Evolutionary conservation across 2,888 invertebrate species (phyloP).

Genomic region (Octodonta nipae): DNA sequence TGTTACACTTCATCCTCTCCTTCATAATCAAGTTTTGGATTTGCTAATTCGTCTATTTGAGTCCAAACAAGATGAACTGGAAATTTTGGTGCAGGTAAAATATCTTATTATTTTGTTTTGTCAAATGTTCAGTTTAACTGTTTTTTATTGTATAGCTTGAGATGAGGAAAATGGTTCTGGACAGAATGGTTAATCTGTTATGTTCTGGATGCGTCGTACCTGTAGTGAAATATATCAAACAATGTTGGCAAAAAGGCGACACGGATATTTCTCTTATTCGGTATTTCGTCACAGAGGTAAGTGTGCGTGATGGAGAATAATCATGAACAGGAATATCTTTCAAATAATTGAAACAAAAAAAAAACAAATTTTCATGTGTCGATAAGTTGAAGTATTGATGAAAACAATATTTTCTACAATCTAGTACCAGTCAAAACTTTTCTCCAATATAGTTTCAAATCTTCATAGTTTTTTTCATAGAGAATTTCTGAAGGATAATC

Average conservation of each 20-base stretch:
- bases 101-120: not conserved
- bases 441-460: too few species aligned
- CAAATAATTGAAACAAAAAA: not conserved
- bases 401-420: too few species aligned
- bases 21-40: slow-evolving; percentile 78
- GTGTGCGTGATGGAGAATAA: not conserved
- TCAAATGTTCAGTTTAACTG: not conserved
- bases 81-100: slow-evolving; percentile 80
- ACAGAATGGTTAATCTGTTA: slow-evolving; percentile 90
- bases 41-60: slow-evolving; percentile 81
- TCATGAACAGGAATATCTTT: not conserved
- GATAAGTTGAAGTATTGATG: too few species aligned
- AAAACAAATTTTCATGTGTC: too few species aligned
- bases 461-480: too few species aligned
- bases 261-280: slow-evolving; percentile 92
- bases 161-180: slow-evolving; percentile 89
- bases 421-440: too few species aligned
- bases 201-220: slow-evolving; percentile 92
- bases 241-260: slow-evolving; percentile 84
- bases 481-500: too few species aligned
- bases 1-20: slow-evolving; percentile 75
- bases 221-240: slow-evolving; percentile 85
- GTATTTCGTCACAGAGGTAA: slow-evolving; percentile 90
- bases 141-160: slow-evolving; percentile 60
- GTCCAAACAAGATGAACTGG: slow-evolving; percentile 87